phyloP scores from a whole-genome alignment of 2,888 invertebrate species.

The Tetheella fluctuosa region DNA sequence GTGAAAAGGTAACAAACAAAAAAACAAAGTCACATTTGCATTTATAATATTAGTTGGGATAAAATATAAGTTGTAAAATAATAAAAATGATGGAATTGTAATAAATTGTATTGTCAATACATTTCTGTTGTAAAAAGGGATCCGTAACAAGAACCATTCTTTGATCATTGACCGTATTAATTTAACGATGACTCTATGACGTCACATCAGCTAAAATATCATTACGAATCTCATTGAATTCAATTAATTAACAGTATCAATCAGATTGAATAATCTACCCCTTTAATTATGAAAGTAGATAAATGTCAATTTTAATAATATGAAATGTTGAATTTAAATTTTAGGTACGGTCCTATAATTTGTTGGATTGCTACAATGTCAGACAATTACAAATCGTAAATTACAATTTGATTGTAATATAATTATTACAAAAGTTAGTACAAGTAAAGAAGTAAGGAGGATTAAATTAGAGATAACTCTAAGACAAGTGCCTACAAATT shows the following conservation, averaged over 20 bases:
- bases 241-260: neutral
- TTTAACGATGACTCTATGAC: conserved; percentile 1
- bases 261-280: neutral
- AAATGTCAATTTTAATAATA: neutral
- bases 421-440: neutral
- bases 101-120: neutral
- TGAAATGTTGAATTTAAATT: neutral
- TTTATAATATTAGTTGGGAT: too few relatives aligned
- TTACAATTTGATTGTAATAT: neutral
- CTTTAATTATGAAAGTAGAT: neutral
- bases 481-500: too few relatives aligned
- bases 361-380: neutral
- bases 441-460: too few relatives aligned
- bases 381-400: neutral
- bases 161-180: neutral
- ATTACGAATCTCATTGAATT: neutral
- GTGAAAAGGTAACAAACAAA: too few relatives aligned
- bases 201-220: neutral
- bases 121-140: neutral
- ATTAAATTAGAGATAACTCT: too few relatives aligned
- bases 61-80: too few relatives aligned
- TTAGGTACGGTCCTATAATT: neutral
- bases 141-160: neutral
- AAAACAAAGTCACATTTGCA: too few relatives aligned
- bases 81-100: too few relatives aligned